These are phyloP conservation scores for Phocoena phocoena DNA, from an alignment of 2,113 vertebrate genomes.

Conservation along the genomic window DNA sequence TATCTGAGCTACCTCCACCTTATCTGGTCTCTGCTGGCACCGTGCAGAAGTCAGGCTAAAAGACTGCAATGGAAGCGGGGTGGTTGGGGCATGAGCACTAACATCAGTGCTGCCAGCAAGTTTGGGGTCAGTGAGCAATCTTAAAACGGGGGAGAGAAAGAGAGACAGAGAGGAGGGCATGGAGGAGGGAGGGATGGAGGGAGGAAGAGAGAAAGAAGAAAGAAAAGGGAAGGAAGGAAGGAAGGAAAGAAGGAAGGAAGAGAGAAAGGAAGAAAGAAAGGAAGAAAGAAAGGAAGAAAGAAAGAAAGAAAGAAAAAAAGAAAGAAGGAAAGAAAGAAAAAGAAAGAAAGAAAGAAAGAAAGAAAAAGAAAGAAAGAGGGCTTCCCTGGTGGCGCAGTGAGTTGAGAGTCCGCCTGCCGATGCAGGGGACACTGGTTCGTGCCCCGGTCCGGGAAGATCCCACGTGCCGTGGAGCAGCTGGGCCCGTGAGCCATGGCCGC, in stretches of 20 bases:
- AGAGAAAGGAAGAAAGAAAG: fast-evolving
- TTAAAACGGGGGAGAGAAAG: conserved; percentile 38
- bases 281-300: neutral
- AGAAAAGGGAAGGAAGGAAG: neutral
- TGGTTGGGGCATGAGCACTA: neutral
- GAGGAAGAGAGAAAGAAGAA: neutral
- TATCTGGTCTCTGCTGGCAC: fast-evolving
- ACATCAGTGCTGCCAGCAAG: neutral
- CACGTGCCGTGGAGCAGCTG: no score
- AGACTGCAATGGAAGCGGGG: neutral
- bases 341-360: neutral
- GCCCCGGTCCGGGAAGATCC: no score
- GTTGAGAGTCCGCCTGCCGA: no score
- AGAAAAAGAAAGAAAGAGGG: neutral
- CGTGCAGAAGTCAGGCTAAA: neutral
- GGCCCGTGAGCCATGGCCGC: no score
- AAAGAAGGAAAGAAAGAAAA: neutral
- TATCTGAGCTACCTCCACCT: neutral
- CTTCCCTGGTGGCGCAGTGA: no score
- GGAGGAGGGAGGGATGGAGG: no score
- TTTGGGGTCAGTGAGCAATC: conserved; percentile 46
- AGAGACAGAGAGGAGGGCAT: neutral
- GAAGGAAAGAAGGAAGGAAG: no score
- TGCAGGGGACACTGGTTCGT: no score
- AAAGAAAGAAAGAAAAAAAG: fast-evolving